phyloP scores from a whole-genome alignment of 1,140 invertebrate species.

The Pseudomyrmex cubaensis region DNA sequence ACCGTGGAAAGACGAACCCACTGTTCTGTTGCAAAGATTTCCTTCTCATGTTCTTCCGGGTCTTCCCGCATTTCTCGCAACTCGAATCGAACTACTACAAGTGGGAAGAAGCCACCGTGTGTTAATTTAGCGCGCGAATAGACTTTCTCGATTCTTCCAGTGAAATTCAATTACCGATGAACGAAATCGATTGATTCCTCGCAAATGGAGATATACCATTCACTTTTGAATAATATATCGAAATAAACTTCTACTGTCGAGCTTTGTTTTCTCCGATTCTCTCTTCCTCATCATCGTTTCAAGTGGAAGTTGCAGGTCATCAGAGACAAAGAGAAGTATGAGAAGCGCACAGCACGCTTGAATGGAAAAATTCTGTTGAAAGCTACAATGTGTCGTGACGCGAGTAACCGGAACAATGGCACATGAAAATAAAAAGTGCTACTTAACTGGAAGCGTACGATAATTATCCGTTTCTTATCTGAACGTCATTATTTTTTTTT shows the following conservation, averaged over 20 bases:
- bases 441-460: neutral
- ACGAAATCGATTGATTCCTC: neutral
- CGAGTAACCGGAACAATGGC: conserved; percentile 12
- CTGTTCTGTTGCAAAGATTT: conserved; percentile 78
- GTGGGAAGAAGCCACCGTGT: conserved; percentile 70
- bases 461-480: conserved; percentile 11
- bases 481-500: neutral
- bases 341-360: conserved; percentile 21
- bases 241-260: conserved; percentile 25
- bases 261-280: conserved; percentile 8
- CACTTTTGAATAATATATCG: too few relatives aligned
- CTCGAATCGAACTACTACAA: conserved; percentile 73
- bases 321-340: conserved; percentile 22
- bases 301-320: conserved; percentile 28
- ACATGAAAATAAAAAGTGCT: conserved; percentile 5
- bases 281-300: conserved; percentile 11
- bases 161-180: conserved; percentile 27
- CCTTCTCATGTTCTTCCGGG: conserved; percentile 75
- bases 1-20: conserved; percentile 65
- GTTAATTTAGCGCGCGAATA: conserved; percentile 52
- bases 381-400: conserved; percentile 6
- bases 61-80: conserved; percentile 76
- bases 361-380: conserved; percentile 30
- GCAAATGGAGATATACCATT: conserved; percentile 5
- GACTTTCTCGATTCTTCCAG: conserved; percentile 35